phyloP scores from a whole-genome alignment of 2,888 invertebrate species.

The Aspidapion aeneum region DNA sequence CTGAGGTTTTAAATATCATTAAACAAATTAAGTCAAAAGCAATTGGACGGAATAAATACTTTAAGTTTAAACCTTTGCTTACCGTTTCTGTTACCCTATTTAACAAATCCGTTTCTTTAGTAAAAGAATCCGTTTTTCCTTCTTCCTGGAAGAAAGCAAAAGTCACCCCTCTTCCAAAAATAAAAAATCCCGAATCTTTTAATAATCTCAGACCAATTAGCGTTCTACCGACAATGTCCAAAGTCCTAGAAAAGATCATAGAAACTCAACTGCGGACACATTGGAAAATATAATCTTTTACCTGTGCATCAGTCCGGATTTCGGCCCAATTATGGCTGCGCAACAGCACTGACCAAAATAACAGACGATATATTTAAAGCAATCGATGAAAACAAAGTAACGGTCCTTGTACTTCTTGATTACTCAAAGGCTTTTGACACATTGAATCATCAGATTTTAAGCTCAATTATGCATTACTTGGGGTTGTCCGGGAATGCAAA shows the following conservation, averaged over 20 bases:
- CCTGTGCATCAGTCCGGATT: not conserved
- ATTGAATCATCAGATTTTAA: not conserved
- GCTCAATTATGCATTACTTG: not conserved
- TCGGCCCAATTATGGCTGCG: not conserved
- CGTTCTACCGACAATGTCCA: no score
- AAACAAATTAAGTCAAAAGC: not conserved
- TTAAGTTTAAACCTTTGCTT: slow-evolving; percentile 6
- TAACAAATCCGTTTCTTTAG: slow-evolving; percentile 4
- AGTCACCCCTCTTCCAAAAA: not conserved
- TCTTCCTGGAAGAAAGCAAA: slow-evolving; percentile 2
- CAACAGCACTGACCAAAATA: not conserved
- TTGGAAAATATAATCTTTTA: not conserved
- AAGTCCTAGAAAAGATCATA: no score
- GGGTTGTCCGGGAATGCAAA: not conserved
- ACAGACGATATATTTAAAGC: not conserved
- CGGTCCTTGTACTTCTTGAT: not conserved
- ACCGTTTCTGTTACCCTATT: slow-evolving; percentile 5
- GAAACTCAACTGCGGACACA: no score
- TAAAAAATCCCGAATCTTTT: slow-evolving; percentile 1
- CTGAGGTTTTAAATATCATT: not conserved
- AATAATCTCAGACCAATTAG: no score
- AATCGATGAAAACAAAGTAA: not conserved
- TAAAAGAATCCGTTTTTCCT: slow-evolving; percentile 13
- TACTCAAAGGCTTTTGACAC: not conserved
- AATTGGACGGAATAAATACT: slow-evolving; percentile 7